phyloP scores from a whole-genome alignment of 30 jellyfish, hydroid and myxozoan genomes.

The Sanderia malayensis region DNA sequence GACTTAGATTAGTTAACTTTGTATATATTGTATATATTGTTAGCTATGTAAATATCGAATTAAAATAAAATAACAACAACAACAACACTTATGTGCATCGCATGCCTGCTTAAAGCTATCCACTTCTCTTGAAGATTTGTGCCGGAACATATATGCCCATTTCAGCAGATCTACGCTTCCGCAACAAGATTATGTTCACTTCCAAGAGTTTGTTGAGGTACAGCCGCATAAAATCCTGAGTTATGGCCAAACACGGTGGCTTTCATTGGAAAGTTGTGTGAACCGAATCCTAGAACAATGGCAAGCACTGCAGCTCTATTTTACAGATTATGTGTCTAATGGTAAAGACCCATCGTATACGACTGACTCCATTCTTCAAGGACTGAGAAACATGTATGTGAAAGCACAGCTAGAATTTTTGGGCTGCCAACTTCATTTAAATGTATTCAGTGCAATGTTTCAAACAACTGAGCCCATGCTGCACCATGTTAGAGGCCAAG shows the following conservation, averaged over 20 bases:
- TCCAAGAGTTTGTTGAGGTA: slow-evolving; percentile 35
- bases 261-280: slow-evolving; percentile 28
- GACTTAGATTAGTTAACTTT: too few relatives aligned
- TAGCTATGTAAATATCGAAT: too few relatives aligned
- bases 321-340: slow-evolving; percentile 13
- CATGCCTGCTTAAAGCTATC: too few relatives aligned
- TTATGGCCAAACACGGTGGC: slow-evolving; percentile 47
- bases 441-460: slow-evolving; percentile 25
- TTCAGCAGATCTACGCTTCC: too few relatives aligned
- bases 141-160: too few relatives aligned
- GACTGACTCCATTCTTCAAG: slow-evolving; percentile 23
- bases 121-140: too few relatives aligned
- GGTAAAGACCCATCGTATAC: slow-evolving; percentile 42
- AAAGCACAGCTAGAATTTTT: background rate
- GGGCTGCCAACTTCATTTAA: slow-evolving; percentile 16
- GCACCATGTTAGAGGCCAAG: slow-evolving; percentile 23
- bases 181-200: too few relatives aligned
- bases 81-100: too few relatives aligned
- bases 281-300: slow-evolving; percentile 15
- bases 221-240: slow-evolving; percentile 37
- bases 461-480: slow-evolving; percentile 46
- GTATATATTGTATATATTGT: too few relatives aligned
- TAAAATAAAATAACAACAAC: too few relatives aligned
- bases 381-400: slow-evolving; percentile 8
- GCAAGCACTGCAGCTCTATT: slow-evolving; percentile 30